These are phyloP conservation scores for Conops quadrifasciatus DNA, from an alignment of 2,888 invertebrate species.

Conservation along the genomic window DNA sequence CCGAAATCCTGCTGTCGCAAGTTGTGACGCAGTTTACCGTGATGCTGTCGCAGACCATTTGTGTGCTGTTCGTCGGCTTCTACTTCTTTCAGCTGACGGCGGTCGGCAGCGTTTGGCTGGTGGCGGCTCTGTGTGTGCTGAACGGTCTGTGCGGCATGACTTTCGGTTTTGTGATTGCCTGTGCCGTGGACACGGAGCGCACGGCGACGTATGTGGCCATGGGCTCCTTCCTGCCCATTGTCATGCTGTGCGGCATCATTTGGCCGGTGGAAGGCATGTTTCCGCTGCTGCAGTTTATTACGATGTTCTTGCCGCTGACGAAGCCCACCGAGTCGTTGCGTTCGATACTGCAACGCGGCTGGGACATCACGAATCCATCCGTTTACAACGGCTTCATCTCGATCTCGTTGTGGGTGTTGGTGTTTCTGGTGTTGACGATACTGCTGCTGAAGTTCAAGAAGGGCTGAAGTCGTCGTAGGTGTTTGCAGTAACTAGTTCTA, in stretches of 20 bases:
- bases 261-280: slow-evolving; percentile 97
- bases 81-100: slow-evolving; percentile 80
- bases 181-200: slow-evolving; percentile 81
- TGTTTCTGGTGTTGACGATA: slow-evolving; percentile 79
- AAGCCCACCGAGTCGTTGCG: slow-evolving; percentile 87
- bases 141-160: slow-evolving; percentile 94
- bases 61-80: slow-evolving; percentile 83
- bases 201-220: slow-evolving; percentile 86
- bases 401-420: slow-evolving; percentile 79
- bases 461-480: slow-evolving; percentile 67
- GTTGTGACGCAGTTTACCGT: slow-evolving; percentile 87
- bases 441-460: slow-evolving; percentile 84
- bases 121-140: slow-evolving; percentile 78
- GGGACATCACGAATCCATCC: slow-evolving; percentile 74
- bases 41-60: slow-evolving; percentile 82
- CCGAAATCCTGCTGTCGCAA: slow-evolving; percentile 88
- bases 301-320: slow-evolving; percentile 83
- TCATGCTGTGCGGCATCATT: slow-evolving; percentile 87
- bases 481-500: background rate
- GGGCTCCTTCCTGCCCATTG: slow-evolving; percentile 86
- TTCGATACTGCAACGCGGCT: slow-evolving; percentile 85
- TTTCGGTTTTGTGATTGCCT: slow-evolving; percentile 86
- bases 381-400: slow-evolving; percentile 87
- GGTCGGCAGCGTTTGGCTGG: slow-evolving; percentile 78
- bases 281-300: slow-evolving; percentile 73